Conservation (phyloP, 1,140 invertebrate genomes). For the Drosophila grimshawi region DNA sequence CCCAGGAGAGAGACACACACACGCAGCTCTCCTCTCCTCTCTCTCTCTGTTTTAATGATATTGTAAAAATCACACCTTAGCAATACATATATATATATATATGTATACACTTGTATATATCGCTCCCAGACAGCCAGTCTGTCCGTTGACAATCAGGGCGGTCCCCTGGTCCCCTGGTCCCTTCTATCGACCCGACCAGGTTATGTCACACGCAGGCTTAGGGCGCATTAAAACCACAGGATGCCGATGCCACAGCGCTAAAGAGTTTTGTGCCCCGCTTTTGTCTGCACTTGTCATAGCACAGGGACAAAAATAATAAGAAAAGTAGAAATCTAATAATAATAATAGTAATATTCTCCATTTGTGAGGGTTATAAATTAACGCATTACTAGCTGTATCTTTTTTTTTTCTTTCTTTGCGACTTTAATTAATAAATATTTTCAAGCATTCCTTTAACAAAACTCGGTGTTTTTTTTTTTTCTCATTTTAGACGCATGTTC, state of each 20-base stretch:
- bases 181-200: conserved; percentile 22
- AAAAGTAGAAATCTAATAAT: conserved; percentile 17
- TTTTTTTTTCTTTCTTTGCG: conserved; percentile 26
- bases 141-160: conserved; percentile 61
- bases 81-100: neutral
- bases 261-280: conserved; percentile 51
- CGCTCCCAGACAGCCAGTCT: conserved; percentile 40
- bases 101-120: no score
- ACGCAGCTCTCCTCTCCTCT: conserved; percentile 2
- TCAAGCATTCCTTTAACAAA: conserved; percentile 26
- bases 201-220: conserved; percentile 76
- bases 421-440: conserved; percentile 44
- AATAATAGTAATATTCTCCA: conserved; percentile 41
- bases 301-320: neutral
- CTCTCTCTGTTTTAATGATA: conserved; percentile 64
- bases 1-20: conserved; percentile 21
- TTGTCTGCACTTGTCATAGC: conserved; percentile 73
- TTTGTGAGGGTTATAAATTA: conserved; percentile 52
- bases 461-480: conserved; percentile 55
- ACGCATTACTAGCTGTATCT: conserved; percentile 33
- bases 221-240: conserved; percentile 78
- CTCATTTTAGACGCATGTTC: conserved; percentile 95
- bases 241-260: conserved; percentile 46
- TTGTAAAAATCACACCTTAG: conserved; percentile 81
- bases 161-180: conserved; percentile 62